Base-by-base conservation (phyloP, 2,888 invertebrate genomes). In the Drosophila gaucha region DNA sequence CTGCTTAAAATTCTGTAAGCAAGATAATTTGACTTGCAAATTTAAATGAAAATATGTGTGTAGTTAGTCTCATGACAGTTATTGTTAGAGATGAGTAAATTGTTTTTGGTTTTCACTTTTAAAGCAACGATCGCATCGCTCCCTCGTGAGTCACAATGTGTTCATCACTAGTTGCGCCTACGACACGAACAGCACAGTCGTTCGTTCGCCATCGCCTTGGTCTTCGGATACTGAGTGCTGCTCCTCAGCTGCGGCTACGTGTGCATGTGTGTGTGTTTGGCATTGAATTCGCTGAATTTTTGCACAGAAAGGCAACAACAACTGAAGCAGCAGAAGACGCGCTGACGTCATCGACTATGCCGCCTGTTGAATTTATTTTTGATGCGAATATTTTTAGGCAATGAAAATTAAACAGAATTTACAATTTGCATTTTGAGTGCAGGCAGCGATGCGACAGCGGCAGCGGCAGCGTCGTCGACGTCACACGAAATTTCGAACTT, bases 211-310 rank as follows among this genome's bases (percentile, higher is more conserved):
- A 5, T 43, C 14, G 49, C 35, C 49, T 49, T 49, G 47, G 16
- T 49, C 24, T 49, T 35, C 24, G 47, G 24, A 14, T 24, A 35
- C 6, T 26, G 28, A 41, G 8, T 52, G 22, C 38, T 65, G 64
- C 50, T 35, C 39, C 52, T 52, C 41, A 31, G 35, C n/a, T 50
- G 65, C 26, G 41, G 20, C 50, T 41, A 30, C 55, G 2, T 30
- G 10, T 39, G 6, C 9, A 9, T 41, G 26, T 67, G 52, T 30
- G 41, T 49, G 52, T 36, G 31, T 20, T 80, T 74, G 79, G 72
- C 79, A 83, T 78, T 80, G 84, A 80, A 80, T 73, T 74, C 62
- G 68, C 75, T 77, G 64, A 78, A 77, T 30, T 47, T 78, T 78
- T 68, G 75, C 79, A 83, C 55, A 56, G 36, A 28, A 47, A 44